phyloP scores from a whole-genome alignment of 2,888 invertebrate genomes.

The Tinea semifulvella region DNA sequence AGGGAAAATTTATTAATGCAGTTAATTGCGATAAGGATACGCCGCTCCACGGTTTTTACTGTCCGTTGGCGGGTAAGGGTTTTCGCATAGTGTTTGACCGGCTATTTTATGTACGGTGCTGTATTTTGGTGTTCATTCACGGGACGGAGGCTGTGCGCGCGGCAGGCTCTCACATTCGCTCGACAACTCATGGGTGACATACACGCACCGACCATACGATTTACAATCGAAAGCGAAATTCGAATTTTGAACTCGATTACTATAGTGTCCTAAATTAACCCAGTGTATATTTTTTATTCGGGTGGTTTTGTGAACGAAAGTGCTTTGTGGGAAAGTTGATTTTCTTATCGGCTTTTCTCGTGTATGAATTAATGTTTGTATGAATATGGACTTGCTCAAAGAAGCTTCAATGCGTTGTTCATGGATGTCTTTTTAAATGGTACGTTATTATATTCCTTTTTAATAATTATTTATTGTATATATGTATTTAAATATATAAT shows the following conservation, averaged over 20 bases:
- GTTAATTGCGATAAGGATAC: neutral
- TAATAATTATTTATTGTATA: no score
- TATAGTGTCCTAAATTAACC: constrained; percentile 26
- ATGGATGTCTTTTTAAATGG: constrained; percentile 67
- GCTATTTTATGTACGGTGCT: constrained; percentile 63
- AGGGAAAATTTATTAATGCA: neutral
- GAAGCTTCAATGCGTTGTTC: constrained; percentile 65
- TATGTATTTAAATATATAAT: no score
- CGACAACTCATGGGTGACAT: constrained; percentile 46
- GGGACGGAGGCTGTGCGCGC: constrained; percentile 61
- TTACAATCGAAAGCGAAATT: constrained; percentile 9
- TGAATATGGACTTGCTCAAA: constrained; percentile 60
- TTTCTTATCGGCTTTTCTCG: constrained; percentile 6
- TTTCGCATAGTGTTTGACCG: constrained; percentile 62
- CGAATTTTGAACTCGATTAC: constrained; percentile 18
- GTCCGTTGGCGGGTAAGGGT: constrained; percentile 52
- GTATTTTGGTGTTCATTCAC: constrained; percentile 66
- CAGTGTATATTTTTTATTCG: constrained; percentile 27
- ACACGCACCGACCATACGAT: constrained; percentile 25
- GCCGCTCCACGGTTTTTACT: constrained; percentile 43
- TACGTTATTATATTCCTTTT: constrained; percentile 36
- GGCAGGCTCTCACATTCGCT: constrained; percentile 43
- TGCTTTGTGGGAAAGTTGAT: constrained; percentile 10
- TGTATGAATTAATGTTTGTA: constrained; percentile 3
- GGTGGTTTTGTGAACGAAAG: constrained; percentile 6